phyloP scores from a whole-genome alignment of 2,888 invertebrate genomes.

The Habroteleia sp. region DNA sequence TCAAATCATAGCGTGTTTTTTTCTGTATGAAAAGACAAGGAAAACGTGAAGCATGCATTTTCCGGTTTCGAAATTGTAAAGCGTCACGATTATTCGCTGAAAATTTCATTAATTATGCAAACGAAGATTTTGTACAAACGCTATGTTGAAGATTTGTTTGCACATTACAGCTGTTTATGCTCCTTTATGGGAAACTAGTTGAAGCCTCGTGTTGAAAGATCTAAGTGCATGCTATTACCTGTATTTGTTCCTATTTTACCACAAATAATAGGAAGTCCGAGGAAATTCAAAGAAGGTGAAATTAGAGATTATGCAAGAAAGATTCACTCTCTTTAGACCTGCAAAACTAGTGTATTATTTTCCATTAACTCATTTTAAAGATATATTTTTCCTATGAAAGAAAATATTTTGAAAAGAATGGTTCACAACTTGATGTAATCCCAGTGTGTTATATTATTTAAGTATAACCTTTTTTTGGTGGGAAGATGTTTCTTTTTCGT shows the following conservation, averaged over 20 bases:
- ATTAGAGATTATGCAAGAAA: conserved; percentile 50
- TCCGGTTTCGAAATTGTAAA: not conserved
- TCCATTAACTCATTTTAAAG: not conserved
- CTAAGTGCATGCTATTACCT: conserved; percentile 36
- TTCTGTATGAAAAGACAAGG: not conserved
- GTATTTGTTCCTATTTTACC: conserved; percentile 28
- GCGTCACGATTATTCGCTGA: not conserved
- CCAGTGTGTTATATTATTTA: too few relatives aligned
- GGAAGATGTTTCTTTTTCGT: too few relatives aligned
- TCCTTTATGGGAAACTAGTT: conserved; percentile 37
- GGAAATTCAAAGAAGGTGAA: conserved; percentile 43
- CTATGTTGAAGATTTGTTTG: conserved; percentile 17
- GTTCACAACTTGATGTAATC: too few relatives aligned
- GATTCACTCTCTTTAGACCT: conserved; percentile 36
- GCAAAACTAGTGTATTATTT: conserved; percentile 10
- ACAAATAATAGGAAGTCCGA: conserved; percentile 50
- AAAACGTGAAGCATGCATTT: not conserved
- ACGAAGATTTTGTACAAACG: conserved; percentile 11
- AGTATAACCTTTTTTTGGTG: too few relatives aligned
- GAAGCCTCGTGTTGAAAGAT: conserved; percentile 42
- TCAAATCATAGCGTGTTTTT: too few relatives aligned
- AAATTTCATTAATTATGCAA: conserved; percentile 23
- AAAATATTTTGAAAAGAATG: too few relatives aligned
- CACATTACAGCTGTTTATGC: conserved; percentile 38
- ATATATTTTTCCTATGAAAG: too few relatives aligned